Evolutionary conservation across 2,113 vertebrate species (phyloP).

Genomic region (Plecturocebus donacophilus): DNA sequence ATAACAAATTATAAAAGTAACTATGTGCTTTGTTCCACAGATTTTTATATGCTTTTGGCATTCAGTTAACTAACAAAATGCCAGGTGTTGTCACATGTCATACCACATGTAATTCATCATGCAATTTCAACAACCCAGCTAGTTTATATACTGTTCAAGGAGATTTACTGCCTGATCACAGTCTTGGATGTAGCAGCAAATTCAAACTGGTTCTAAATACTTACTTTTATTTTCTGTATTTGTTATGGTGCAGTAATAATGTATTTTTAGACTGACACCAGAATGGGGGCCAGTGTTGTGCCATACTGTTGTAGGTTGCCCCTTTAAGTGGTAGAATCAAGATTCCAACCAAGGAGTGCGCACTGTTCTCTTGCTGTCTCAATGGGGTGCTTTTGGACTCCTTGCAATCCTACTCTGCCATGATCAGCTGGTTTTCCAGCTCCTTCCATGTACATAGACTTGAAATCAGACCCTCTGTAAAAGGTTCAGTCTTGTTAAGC

Average conservation of each 20-base stretch:
- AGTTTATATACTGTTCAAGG: not conserved
- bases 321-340: not conserved
- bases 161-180: no score
- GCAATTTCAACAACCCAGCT: not conserved
- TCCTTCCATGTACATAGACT: not conserved
- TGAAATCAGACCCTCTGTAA: not conserved
- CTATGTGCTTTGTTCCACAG: not conserved
- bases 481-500: not conserved
- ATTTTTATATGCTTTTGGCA: not conserved
- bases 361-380: not conserved
- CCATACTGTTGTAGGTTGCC: not conserved
- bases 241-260: not conserved
- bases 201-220: not conserved
- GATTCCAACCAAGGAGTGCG: not conserved
- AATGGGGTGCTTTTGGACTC: not conserved
- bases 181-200: not conserved
- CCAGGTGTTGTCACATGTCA: not conserved
- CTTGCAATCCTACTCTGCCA: not conserved
- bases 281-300: not conserved
- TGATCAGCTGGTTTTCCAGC: not conserved
- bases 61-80: constrained; percentile 1
- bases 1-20: not conserved
- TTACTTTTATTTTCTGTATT: not conserved
- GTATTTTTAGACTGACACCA: not conserved
- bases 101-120: not conserved